Evolutionary conservation across 2,888 invertebrate species (phyloP), one percentile per base, ranked within the genome.

Genomic region (Leptopilina myrica): DNA sequence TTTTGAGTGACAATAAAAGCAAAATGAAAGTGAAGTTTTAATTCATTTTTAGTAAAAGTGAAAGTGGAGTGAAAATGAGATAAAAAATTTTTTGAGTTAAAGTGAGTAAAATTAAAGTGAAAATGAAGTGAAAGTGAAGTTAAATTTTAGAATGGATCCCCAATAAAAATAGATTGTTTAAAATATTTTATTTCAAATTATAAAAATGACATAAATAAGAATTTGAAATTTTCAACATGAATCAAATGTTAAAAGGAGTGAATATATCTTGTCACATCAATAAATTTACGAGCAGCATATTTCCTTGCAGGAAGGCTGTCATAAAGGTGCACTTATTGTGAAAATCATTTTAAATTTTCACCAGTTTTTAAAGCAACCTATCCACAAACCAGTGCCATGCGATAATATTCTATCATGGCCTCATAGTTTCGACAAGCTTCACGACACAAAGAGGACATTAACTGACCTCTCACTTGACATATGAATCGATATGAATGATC

Each of bases 401-500:
- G 49, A 49, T 26, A n/a, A 67, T 69, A 67, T 67, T 20, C 26
- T 26, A 26, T 26, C 49, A 69, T 69, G 12, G 67, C 26, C 26
- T 20, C 49, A 69, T 53, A 49, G 12, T 49, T 69, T 49, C 67
- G 49, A 69, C 20, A 69, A 69, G 49, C 67, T 69, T 49, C 26
- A 49, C 14, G 67, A 69, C 20, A 49, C 67, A 14, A 49, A 49
- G 49, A 69, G 67, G 14, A 69, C 49, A 20, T 53, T 69, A 12
- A 20, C 49, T 49, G 49, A 69, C 49, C 67, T 46, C 12, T 67
- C 20, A 6, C 46, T 67, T 69, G 67, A 49, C 49, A 69, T 12
- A 26, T 12, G 15, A 69, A 69, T 69, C 67, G 26, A 67, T 67
- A 49, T 67, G 11, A 69, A 49, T 69, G 43, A 69, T 67, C 49